These are phyloP conservation scores for Drosophila pandora DNA, from an alignment of 1,140 invertebrate genomes.

Conservation along the genomic window DNA sequence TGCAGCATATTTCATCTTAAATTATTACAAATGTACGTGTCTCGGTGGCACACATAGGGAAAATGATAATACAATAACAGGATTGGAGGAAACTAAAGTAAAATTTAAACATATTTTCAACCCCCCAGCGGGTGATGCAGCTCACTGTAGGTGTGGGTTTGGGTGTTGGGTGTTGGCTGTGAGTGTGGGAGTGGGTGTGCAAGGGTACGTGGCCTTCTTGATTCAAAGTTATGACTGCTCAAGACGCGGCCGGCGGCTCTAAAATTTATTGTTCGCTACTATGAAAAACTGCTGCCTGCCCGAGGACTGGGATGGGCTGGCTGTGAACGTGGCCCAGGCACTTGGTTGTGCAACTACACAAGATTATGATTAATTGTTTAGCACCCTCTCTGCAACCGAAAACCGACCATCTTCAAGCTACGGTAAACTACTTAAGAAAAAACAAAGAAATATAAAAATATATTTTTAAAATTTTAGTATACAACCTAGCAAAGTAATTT, in stretches of 20 bases:
- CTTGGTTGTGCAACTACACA: slow-evolving; percentile 65
- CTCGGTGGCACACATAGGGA: slow-evolving; percentile 45
- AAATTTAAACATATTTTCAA: slow-evolving; percentile 68
- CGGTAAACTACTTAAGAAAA: slow-evolving; percentile 2
- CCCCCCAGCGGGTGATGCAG: slow-evolving; percentile 14
- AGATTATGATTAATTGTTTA: slow-evolving; percentile 78
- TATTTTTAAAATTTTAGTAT: not conserved
- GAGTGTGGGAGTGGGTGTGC: slow-evolving; percentile 1
- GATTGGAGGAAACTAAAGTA: slow-evolving; percentile 51
- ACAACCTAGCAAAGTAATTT: not conserved
- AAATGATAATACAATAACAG: slow-evolving; percentile 72
- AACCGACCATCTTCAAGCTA: slow-evolving; percentile 9
- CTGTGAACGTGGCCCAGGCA: slow-evolving; percentile 61
- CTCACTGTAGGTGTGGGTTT: not conserved
- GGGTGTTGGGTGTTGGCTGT: not conserved
- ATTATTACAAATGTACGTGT: slow-evolving; percentile 72
- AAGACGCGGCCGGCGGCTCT: slow-evolving; percentile 64
- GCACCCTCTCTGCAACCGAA: slow-evolving; percentile 12
- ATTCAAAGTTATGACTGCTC: slow-evolving; percentile 73
- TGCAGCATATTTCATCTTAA: slow-evolving; percentile 70
- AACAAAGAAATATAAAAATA: not conserved
- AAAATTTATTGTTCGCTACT: slow-evolving; percentile 71
- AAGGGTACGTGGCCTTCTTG: slow-evolving; percentile 53
- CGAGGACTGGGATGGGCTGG: slow-evolving; percentile 1
- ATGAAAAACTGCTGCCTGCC: slow-evolving; percentile 64